Conservation (phyloP, 2,888 invertebrate species). For the Ditula angustiorana region DNA sequence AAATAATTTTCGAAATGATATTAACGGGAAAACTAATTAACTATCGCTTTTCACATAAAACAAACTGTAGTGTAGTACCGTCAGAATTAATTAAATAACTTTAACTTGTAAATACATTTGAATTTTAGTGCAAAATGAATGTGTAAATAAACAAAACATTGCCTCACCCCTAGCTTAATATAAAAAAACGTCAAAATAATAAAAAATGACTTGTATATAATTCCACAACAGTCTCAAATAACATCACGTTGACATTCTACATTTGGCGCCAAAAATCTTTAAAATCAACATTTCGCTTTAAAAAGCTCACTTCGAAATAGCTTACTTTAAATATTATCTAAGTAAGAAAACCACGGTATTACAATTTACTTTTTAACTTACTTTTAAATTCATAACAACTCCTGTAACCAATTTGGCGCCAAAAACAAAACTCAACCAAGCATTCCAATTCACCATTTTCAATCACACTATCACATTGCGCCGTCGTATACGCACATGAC, state of each 20-base stretch:
- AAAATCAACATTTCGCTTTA: constrained; percentile 1
- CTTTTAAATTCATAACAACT: background rate
- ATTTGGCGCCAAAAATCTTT: constrained; percentile 50
- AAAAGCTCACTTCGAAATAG: background rate
- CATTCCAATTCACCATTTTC: constrained; percentile 15
- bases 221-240: constrained; percentile 23
- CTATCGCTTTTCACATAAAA: no score
- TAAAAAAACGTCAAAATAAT: constrained; percentile 46
- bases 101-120: constrained; percentile 32
- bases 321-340: background rate
- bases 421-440: constrained; percentile 14
- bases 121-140: constrained; percentile 43
- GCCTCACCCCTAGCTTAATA: constrained; percentile 56
- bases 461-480: constrained; percentile 39
- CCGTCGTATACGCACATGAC: constrained; percentile 17
- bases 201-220: constrained; percentile 46
- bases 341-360: background rate
- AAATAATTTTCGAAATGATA: no score
- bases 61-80: constrained; percentile 11
- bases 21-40: no score
- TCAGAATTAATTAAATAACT: background rate
- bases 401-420: constrained; percentile 13
- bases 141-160: constrained; percentile 53
- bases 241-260: constrained; percentile 41
- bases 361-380: background rate